Conservation (phyloP, 2,888 invertebrate genomes). For the Scaptomyza parva region DNA sequence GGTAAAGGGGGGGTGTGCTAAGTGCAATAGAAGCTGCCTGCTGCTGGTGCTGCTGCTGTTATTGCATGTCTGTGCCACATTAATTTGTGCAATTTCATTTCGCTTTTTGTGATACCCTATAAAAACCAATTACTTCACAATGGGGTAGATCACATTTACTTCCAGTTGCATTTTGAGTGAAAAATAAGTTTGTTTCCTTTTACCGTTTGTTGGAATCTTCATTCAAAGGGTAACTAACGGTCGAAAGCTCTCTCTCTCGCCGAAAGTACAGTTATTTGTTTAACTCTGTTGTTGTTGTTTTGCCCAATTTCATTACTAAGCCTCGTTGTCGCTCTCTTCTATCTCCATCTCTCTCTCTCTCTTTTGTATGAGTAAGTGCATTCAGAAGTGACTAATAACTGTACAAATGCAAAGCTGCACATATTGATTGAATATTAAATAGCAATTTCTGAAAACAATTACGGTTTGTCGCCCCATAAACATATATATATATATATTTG, state of each 20-base stretch:
- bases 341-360: not conserved
- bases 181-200: too few relatives aligned
- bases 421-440: slow-evolving; percentile 26
- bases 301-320: slow-evolving; percentile 62
- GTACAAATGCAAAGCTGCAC: slow-evolving; percentile 25
- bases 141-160: too few relatives aligned
- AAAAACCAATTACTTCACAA: too few relatives aligned
- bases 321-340: not conserved
- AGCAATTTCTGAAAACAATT: slow-evolving; percentile 8
- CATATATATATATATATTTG: not conserved
- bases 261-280: not conserved
- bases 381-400: slow-evolving; percentile 42
- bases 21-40: slow-evolving; percentile 6
- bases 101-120: slow-evolving; percentile 1
- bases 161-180: too few relatives aligned
- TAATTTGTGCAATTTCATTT: slow-evolving; percentile 49
- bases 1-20: not conserved
- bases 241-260: not conserved
- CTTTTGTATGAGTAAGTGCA: slow-evolving; percentile 22
- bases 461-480: not conserved
- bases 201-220: too few relatives aligned
- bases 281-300: slow-evolving; percentile 31
- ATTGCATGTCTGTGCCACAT: slow-evolving; percentile 66
- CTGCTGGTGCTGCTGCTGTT: too few relatives aligned
- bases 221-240: not conserved